Evolutionary conservation across 2,797 vertebrate species (phyloP).

Genomic region (Xyrichtys novacula): DNA sequence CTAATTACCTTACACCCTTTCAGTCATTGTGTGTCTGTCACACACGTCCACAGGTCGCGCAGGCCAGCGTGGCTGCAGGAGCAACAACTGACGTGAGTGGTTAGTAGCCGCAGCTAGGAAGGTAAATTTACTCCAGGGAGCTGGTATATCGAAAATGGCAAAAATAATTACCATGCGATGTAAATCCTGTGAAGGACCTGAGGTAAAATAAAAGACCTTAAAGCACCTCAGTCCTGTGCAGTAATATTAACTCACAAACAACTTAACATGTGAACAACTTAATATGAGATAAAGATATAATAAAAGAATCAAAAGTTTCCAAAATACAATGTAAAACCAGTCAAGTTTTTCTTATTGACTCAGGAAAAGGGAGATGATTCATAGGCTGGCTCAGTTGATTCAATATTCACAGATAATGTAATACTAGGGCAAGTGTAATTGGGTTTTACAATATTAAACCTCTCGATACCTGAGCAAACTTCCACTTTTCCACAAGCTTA

Average conservation of each 20-base stretch:
- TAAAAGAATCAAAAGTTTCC: constrained; percentile 25
- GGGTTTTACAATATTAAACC: constrained; percentile 76
- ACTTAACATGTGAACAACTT: constrained; percentile 4
- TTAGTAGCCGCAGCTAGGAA: constrained; percentile 18
- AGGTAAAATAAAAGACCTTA: not conserved
- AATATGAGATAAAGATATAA: constrained; percentile 16
- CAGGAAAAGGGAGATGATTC: constrained; percentile 70
- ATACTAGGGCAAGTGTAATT: constrained; percentile 74
- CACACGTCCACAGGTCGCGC: constrained; percentile 46
- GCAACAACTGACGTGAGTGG: constrained; percentile 48
- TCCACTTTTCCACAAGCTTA: constrained; percentile 59
- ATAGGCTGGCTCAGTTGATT: constrained; percentile 70
- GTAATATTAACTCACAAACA: not conserved
- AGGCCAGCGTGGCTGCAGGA: constrained; percentile 19
- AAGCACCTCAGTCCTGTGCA: not conserved
- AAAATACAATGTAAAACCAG: constrained; percentile 43
- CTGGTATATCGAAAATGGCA: not conserved
- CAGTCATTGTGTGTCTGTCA: constrained; percentile 66
- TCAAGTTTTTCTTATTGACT: constrained; percentile 66
- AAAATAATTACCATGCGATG: not conserved
- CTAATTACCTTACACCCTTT: constrained; percentile 73
- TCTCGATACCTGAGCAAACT: constrained; percentile 74
- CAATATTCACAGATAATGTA: constrained; percentile 75
- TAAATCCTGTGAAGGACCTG: not conserved
- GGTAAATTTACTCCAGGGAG: not conserved